Percentiles rank a stretch among this genome's conserved stretches.
phyloP scores from a whole-genome alignment of 2,113 vertebrate species.

The Orycteropus afer region DNA sequence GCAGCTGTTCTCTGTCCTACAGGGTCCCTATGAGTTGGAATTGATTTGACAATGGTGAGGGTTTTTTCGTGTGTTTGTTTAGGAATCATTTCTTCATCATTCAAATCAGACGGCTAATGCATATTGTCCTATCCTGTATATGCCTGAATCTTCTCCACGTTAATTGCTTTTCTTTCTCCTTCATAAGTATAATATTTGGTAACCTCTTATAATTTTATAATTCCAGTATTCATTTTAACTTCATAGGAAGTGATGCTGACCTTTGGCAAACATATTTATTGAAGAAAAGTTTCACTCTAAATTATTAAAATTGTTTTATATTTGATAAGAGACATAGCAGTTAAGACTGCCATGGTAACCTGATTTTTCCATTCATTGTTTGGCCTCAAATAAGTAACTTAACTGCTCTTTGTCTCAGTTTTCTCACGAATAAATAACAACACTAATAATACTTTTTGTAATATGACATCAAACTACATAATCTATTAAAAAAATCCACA shows the following conservation, averaged over 20 bases:
- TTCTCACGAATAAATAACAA: background rate
- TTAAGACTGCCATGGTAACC: background rate
- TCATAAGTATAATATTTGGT: background rate
- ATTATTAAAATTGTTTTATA: background rate
- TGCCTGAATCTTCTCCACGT: background rate
- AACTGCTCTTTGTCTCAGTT: background rate
- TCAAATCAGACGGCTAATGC: background rate
- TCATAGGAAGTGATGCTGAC: background rate
- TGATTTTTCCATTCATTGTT: background rate
- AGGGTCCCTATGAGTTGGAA: too few species aligned
- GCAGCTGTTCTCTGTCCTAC: too few species aligned
- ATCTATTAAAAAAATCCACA: background rate
- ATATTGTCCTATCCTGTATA: background rate
- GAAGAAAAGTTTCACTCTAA: background rate
- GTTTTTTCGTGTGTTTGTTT: too few species aligned
- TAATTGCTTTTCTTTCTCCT: background rate
- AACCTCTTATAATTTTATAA: constrained; percentile 4
- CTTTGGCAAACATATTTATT: background rate
- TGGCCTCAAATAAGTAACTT: background rate
- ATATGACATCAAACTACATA: background rate
- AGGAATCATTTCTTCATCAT: background rate
- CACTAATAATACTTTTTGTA: background rate
- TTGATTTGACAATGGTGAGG: too few species aligned
- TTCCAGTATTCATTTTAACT: background rate
- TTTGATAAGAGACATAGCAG: background rate